Base-by-base conservation (phyloP, 2,888 invertebrate genomes). In the Catocala nupta region DNA sequence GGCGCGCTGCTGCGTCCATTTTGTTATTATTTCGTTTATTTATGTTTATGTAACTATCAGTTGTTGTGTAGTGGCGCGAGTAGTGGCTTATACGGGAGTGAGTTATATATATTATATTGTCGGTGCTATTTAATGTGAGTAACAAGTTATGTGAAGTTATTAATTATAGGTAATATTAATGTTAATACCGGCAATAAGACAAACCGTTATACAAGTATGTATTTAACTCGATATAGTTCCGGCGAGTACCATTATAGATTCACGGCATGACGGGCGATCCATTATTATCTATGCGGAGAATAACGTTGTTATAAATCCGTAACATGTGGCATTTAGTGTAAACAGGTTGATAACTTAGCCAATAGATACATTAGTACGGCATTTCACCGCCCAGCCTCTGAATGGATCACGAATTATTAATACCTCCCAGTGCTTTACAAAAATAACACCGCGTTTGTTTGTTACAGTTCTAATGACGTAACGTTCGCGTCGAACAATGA, bases 391-490 rank as follows among this genome's bases (percentile, higher is more conserved):
- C 12, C 49, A 52, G 56, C 43, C 11, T 53, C 57, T 34, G 42
- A 44, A 65, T 60, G 47, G 42, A 51, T 65, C 55, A 16, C 43
- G 25, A 50, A 49, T 62, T 65, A 57, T 62, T 39, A 55, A 68
- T 68, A 65, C 51, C 61, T 62, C 56, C 55, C 62, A 60, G 59
- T 56, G 65, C 54, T 68, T 61, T 25, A 73, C 55, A 51, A 73
- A 75, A 77, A 75, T 77, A 77, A 70, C 67, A 55, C 6, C 6
- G 39, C 45, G 68, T 79, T 72, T 80, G 57, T 73, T 87, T 86
- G 81, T 92, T 92, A 53, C 90, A 93, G 93, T 76, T 88, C 86
- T 87, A 81, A 93, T 93, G 92, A 80, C 81, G 82, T 91, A 89
- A 86, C 75, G 77, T 81, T 80, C 80, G 73, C 68, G 66, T 63